Evolutionary conservation across 2,113 vertebrate species (phyloP), one percentile per base, ranked within the genome.

Genomic region (Sporophila hypoxantha): DNA sequence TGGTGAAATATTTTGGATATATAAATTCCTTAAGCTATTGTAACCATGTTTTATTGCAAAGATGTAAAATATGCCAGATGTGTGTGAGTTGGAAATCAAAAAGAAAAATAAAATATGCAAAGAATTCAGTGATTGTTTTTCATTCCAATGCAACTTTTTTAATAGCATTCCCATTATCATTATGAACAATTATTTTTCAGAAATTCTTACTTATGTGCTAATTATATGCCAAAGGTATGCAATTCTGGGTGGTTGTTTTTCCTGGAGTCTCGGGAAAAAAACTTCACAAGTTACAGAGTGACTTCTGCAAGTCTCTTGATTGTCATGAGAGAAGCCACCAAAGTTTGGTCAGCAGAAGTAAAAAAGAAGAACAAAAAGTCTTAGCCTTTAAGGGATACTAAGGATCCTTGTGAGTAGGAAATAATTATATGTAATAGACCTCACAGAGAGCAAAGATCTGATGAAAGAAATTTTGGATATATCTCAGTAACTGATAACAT

Each of bases 11-110:
- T 99, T 99, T 99, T 99, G 98, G 98, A 98, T 98, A 98, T 98
- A 98, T 98, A 98, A 98, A 99, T 99, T 98, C 98, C 98, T 98
- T 98, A 98, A 98, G 98, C 98, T 99, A 98, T 99, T 98, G 98
- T 99, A 99, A 98, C 98, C 98, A 98, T 98, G 98, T 99, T 99
- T 99, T 99, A 98, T 98, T 99, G 98, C 98, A 99, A 98, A 99
- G 97, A 99, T 99, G 98, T 99, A 99, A 99, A 99, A 98, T 99
- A 99, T 97, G 98, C 99, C 98, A 98, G 97, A 98, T 97, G 97
- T 98, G 98, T 98, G 98, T 99, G 98, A 98, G 98, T 98, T 98
- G 97, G 97, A 98, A 98, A 96, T 97, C 98, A 98, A 98, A 97
- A 98, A 97, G 97, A 97, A 98, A 98, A 97, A 98, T 98, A 98